phyloP scores from a whole-genome alignment of 2,797 vertebrate species.

The Craterocephalus amniculus region DNA sequence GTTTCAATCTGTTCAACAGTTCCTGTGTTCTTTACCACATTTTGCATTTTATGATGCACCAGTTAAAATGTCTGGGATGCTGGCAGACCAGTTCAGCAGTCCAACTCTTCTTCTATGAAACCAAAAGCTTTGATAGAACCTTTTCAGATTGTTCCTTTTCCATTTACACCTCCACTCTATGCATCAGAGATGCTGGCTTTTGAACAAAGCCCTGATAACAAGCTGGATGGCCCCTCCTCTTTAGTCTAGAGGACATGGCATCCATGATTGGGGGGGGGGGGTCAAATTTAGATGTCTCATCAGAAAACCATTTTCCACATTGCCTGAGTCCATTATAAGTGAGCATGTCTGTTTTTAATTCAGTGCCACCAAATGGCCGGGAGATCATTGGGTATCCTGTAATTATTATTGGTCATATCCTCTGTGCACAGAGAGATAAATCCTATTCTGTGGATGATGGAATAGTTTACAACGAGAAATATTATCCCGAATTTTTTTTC shows the following conservation, averaged over 20 bases:
- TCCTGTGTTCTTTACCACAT: too few species aligned
- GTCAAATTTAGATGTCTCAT: too few species aligned
- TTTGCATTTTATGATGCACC: too few species aligned
- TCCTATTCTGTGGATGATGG: neutral
- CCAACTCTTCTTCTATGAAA: neutral
- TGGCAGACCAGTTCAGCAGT: neutral
- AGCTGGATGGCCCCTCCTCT: neutral
- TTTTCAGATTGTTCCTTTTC: neutral
- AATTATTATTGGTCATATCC: constrained; percentile 1
- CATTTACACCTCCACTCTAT: neutral
- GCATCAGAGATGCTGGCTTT: neutral
- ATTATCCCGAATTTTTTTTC: neutral
- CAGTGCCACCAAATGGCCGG: neutral
- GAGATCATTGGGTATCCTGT: neutral
- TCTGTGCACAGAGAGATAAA: neutral
- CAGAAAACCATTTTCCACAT: too few species aligned
- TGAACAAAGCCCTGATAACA: neutral
- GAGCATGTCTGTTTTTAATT: neutral
- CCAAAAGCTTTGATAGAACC: neutral
- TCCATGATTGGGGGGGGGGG: neutral
- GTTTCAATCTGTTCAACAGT: too few species aligned
- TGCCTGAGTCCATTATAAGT: too few species aligned
- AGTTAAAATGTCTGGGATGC: too few species aligned
- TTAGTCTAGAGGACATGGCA: neutral
- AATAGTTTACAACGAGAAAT: neutral